Base-by-base conservation (phyloP, 2,113 vertebrate species). In the Terrapene triunguis region DNA sequence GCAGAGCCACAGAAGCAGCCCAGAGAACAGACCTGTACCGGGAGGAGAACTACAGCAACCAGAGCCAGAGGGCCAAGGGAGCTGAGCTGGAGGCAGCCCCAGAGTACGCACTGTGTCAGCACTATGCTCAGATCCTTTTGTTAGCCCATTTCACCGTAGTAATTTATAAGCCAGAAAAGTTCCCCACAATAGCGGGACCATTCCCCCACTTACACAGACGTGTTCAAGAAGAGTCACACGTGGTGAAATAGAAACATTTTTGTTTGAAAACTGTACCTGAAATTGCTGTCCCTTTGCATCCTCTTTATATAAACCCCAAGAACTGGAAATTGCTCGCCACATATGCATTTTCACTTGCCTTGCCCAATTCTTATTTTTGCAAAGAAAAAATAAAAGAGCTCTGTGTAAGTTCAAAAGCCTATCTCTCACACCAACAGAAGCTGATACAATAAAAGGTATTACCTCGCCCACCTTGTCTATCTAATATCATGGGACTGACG, bases 141-240 rank as follows among this genome's bases (percentile, higher is more conserved):
- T 53, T 53, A 53, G 51, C 17, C 51, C 51, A 53, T 53, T 53
- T 53, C 51, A 53, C 17, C 17, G 6, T 17, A 19, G 16, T 53
- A 53, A 53, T 53, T 53, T 53, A 53, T 53, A 53, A 53, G 51
- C 51, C 51, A 53, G 51, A 53, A 53, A 53, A 53, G 17, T 53
- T 53, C 17, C 51, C 51, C 51, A 53, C 51, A 53, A 53, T 53
- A 53, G 51, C 16, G 17, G 51, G 51, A 17, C 51, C 51, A 53
- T 53, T 53, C 17, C 51, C 17, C 51, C 51, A 53, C 51, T 53
- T 53, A 53, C 51, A 53, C 51, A 53, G 17, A 53, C 17, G 87
- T 93, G 79, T 89, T 65, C 84, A 94, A 82, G 89, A 62, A 94
- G 89, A 93, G 80, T 89, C 89, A 91, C 3, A 38, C 85, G 59